Base-by-base conservation (phyloP, 64 coral and sea anemone species). In the Acropora yongei region DNA sequence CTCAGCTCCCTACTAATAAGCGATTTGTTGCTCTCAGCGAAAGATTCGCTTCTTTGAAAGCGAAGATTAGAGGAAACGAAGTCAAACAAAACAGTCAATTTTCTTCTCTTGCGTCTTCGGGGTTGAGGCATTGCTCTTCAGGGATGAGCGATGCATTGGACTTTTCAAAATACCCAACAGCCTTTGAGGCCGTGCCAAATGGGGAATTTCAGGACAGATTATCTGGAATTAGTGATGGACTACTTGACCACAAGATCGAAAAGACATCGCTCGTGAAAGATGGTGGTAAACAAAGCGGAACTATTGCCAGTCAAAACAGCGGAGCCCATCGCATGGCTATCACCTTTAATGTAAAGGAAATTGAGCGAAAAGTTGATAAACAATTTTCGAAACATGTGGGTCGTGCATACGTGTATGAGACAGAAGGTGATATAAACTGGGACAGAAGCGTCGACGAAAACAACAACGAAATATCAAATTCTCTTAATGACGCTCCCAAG, bases 11-110 rank as follows among this genome's bases (percentile, higher is more conserved):
- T 14, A 93, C 91, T 0, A 82, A 93, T 4, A 41, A 93, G 20
- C 75, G 91, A 47, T 93, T 93, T 93, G 91, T 72, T 12, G 91
- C 91, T 5, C 83, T 93, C 6, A 93, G 91, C 50, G 91, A 93
- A 61, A 84, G 91, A 61, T 93, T 87, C 60, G 74, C 71, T 41
- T 44, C 83, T 41, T 50, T 93, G 1, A 93, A 79, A 76, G 55
- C 83, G 17, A 88, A 88, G 49, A 55, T 88, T 17, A 68, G 42
- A 41, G 72, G 86, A 57, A 88, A 8, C 41, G 72, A 78, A 19
- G 6, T 3, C 3, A 88, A 60, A 39, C 72, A 88, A 30, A 88
- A 45, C 41, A 65, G 16, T 60, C 72, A 76, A 88, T 20, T 44
- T n/a, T 8, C 0, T 20, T 68, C 16, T 0, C 44, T 55, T 61